phyloP scores from a whole-genome alignment of 2,888 invertebrate species.

The Serrognathus titanus region DNA sequence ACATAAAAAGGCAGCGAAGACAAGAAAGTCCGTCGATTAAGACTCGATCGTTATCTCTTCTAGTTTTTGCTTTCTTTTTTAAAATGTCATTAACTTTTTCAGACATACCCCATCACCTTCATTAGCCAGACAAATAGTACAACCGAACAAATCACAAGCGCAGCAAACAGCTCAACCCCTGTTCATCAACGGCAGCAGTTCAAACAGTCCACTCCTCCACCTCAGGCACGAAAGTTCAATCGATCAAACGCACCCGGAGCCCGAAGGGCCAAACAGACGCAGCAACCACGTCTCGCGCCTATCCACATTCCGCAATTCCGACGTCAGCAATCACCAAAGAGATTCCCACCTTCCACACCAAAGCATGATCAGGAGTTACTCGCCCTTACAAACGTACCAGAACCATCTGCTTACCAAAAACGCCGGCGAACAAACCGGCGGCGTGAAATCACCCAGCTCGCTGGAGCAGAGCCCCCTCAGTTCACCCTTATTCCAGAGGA shows the following conservation, averaged over 20 bases:
- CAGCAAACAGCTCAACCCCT: constrained; percentile 23
- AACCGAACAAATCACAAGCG: constrained; percentile 19
- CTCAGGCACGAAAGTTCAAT: background rate
- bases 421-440: constrained; percentile 6
- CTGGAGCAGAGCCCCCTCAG: constrained; percentile 13
- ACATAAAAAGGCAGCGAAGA: too few species aligned
- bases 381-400: constrained; percentile 40
- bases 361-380: constrained; percentile 36
- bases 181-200: constrained; percentile 30
- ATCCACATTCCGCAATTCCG: constrained; percentile 34
- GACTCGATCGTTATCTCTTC: too few species aligned
- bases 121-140: constrained; percentile 9
- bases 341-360: constrained; percentile 33
- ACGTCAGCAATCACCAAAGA: constrained; percentile 20
- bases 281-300: constrained; percentile 36
- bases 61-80: too few species aligned
- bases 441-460: background rate
- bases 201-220: constrained; percentile 13
- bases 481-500: constrained; percentile 20
- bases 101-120: constrained; percentile 33
- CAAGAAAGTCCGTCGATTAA: too few species aligned
- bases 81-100: constrained; percentile 7
- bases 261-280: constrained; percentile 20
- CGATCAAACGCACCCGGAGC: background rate
- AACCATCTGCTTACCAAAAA: constrained; percentile 31